These are phyloP conservation scores for Leptatherina wallacei DNA, from an alignment of 2,797 vertebrate genomes.

Conservation along the genomic window DNA sequence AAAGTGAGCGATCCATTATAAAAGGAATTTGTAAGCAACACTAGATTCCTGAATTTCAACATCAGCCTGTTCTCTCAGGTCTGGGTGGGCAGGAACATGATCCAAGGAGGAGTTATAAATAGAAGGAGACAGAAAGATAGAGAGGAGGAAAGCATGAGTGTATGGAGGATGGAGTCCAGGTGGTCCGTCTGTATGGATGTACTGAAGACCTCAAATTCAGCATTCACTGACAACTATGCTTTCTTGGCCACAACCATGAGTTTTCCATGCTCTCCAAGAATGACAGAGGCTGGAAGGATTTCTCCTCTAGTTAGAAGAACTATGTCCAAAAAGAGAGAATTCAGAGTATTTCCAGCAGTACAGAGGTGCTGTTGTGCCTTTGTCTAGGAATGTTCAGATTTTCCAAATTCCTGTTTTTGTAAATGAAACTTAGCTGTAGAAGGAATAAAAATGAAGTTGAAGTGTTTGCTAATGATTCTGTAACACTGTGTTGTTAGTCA, in stretches of 20 bases:
- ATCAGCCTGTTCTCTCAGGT: conserved; percentile 38
- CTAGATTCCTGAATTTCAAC: conserved; percentile 46
- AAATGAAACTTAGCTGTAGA: not conserved
- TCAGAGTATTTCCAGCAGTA: no score
- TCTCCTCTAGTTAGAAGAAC: not conserved
- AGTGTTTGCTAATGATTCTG: no score
- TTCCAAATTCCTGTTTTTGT: no score
- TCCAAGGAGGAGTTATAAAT: conserved; percentile 68
- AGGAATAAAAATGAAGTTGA: conserved; percentile 23
- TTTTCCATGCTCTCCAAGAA: conserved; percentile 69
- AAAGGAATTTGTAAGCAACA: conserved; percentile 27
- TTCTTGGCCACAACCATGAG: conserved; percentile 40
- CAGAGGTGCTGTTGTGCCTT: no score
- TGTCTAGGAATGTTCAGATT: no score
- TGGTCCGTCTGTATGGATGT: conserved; percentile 51
- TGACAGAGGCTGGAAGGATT: conserved; percentile 57
- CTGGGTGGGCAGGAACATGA: conserved; percentile 49
- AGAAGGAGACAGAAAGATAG: conserved; percentile 67
- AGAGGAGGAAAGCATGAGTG: conserved; percentile 52
- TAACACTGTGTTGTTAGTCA: no score
- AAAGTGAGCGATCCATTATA: conserved; percentile 4
- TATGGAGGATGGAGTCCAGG: conserved; percentile 67
- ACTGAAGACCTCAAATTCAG: conserved; percentile 34
- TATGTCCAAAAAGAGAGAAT: not conserved
- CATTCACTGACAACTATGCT: conserved; percentile 52